A percentile compares a stretch with the other conserved stretches of the same genome.
Evolutionary conservation across 2,113 vertebrate genomes (phyloP).

Genomic region (Gorilla gorilla): DNA sequence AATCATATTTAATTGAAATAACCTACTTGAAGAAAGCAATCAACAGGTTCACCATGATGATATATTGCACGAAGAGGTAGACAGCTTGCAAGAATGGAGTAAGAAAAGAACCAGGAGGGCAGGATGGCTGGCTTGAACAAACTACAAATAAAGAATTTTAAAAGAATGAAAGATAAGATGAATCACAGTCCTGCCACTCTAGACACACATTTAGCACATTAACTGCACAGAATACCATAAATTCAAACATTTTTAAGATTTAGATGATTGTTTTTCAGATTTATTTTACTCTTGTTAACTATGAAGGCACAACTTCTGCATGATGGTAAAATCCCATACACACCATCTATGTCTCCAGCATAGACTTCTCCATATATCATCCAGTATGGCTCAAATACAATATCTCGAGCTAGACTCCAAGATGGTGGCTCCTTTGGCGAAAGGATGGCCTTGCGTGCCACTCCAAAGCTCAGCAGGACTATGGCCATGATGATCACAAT

Average conservation of each 20-base stretch:
- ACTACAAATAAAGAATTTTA: constrained; percentile 82
- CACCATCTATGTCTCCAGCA: constrained; percentile 92
- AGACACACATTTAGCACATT: background rate
- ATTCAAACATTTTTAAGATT: background rate
- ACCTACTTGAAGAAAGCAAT: constrained; percentile 98
- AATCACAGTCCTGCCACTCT: background rate
- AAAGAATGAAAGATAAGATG: background rate
- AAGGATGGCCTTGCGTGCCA: constrained; percentile 95
- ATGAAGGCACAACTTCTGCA: background rate
- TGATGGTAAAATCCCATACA: constrained; percentile 62
- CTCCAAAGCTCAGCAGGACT: constrained; percentile 95
- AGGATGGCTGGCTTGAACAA: constrained; percentile 84
- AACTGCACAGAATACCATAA: background rate
- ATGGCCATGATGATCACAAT: constrained; percentile 99
- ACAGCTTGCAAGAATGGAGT: constrained; percentile 95
- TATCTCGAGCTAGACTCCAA: constrained; percentile 92
- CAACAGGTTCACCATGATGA: constrained; percentile 99
- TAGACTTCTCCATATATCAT: constrained; percentile 99
- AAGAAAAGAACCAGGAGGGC: constrained; percentile 93
- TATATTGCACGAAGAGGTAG: constrained; percentile 98
- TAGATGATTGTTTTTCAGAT: background rate
- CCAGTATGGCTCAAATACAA: constrained; percentile 97
- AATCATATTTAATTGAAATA: background rate
- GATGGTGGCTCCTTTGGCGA: constrained; percentile 92
- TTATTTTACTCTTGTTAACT: background rate